A percentile compares a stretch with the other conserved stretches of the same genome.
Conservation (phyloP, 2,797 vertebrate genomes). For the Hephaestus fuliginosus region DNA sequence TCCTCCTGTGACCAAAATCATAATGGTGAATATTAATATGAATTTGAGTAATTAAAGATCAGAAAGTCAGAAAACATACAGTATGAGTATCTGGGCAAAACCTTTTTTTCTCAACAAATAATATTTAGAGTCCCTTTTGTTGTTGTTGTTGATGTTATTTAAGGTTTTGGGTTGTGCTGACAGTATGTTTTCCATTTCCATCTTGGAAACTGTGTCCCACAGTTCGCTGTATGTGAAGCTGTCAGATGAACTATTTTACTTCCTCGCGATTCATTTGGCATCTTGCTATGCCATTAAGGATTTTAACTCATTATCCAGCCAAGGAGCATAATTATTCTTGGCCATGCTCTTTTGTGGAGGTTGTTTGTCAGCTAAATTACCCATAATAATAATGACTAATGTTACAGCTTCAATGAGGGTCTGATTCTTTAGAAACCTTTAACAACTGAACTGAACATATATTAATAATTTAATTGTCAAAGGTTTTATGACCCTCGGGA, state of each 20-base stretch:
- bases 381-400: slow-evolving; percentile 23
- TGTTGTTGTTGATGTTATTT: neutral
- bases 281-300: slow-evolving; percentile 17
- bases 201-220: neutral
- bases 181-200: neutral
- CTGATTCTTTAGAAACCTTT: slow-evolving; percentile 11
- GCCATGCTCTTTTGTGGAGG: neutral
- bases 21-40: neutral
- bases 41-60: neutral
- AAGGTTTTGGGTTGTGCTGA: neutral
- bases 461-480: slow-evolving; percentile 2
- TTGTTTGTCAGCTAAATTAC: slow-evolving; percentile 44
- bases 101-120: neutral
- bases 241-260: slow-evolving; percentile 11
- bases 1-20: neutral
- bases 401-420: slow-evolving; percentile 5
- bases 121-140: neutral
- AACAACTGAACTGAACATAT: neutral
- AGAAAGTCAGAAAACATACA: neutral
- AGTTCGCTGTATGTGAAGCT: slow-evolving; percentile 9
- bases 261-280: neutral
- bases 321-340: slow-evolving; percentile 27
- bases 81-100: neutral
- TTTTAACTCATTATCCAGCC: slow-evolving; percentile 31
- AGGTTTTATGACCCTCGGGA: slow-evolving; percentile 12